phyloP scores from a whole-genome alignment of 2,888 invertebrate genomes.

The Papilio demoleus region DNA sequence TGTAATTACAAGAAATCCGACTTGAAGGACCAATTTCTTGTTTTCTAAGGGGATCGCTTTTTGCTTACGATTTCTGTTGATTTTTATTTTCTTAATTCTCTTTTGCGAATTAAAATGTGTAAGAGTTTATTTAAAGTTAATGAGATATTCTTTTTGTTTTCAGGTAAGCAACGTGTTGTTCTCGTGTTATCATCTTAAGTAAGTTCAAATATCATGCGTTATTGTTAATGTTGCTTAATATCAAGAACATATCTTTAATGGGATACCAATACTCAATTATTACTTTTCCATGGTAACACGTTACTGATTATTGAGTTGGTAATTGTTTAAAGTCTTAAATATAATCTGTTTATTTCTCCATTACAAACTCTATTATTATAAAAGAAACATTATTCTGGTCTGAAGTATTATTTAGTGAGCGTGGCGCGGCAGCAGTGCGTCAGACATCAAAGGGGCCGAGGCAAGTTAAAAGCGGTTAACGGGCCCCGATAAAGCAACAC shows the following conservation, averaged over 20 bases:
- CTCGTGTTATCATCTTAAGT: background rate
- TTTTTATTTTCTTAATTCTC: background rate
- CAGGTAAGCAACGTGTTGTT: background rate
- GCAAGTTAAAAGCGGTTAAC: constrained; percentile 56
- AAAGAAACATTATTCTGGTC: constrained; percentile 19
- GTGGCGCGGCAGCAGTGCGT: constrained; percentile 41
- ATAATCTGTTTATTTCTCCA: constrained; percentile 12
- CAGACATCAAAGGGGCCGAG: constrained; percentile 60
- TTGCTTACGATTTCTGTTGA: constrained; percentile 11
- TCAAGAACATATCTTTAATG: background rate
- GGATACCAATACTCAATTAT: background rate
- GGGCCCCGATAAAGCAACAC: constrained; percentile 61
- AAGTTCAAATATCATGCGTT: background rate
- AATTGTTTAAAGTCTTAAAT: background rate
- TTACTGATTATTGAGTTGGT: background rate
- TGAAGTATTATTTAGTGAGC: constrained; percentile 3
- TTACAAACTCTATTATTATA: background rate
- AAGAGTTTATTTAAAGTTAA: background rate
- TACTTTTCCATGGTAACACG: background rate
- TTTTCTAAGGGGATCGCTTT: constrained; percentile 14
- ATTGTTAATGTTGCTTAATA: background rate
- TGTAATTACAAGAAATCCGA: constrained; percentile 38
- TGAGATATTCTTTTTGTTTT: background rate
- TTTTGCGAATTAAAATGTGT: no score
- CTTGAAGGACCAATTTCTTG: constrained; percentile 34